A percentile compares a stretch with the other conserved stretches of the same genome.
Conservation (phyloP, 1,140 invertebrate species). For the Mactra quadrangularis region DNA sequence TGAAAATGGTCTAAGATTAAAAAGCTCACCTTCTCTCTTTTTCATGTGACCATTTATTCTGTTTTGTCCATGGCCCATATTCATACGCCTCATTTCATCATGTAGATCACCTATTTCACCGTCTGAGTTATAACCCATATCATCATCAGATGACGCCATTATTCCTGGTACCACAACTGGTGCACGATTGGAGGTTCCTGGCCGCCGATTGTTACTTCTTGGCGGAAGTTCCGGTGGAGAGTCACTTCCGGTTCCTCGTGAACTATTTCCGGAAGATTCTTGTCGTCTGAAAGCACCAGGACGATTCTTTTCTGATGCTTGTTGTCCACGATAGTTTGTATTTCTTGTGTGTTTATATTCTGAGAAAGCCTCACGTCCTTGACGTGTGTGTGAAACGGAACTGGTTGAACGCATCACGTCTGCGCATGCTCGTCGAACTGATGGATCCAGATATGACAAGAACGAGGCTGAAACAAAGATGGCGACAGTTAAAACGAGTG, state of each 20-base stretch:
- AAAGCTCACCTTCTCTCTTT: too few relatives aligned
- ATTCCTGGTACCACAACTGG: slow-evolving; percentile 48
- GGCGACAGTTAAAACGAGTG: too few relatives aligned
- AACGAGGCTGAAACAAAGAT: slow-evolving; percentile 47
- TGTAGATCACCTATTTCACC: slow-evolving; percentile 48
- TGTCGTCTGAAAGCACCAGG: neutral
- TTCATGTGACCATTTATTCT: too few relatives aligned
- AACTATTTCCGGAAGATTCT: neutral
- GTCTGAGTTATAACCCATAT: slow-evolving; percentile 49
- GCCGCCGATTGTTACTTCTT: neutral
- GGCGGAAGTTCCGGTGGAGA: slow-evolving; percentile 10
- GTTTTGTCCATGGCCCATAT: slow-evolving; percentile 1
- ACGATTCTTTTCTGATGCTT: neutral
- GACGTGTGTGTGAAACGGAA: neutral
- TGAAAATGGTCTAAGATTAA: too few relatives aligned
- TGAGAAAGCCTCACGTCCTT: slow-evolving; percentile 36
- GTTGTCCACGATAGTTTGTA: slow-evolving; percentile 52
- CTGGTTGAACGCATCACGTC: slow-evolving; percentile 52
- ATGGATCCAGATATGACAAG: slow-evolving; percentile 49
- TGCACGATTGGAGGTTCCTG: neutral
- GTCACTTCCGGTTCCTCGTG: neutral
- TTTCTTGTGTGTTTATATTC: slow-evolving; percentile 32
- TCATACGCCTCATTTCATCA: slow-evolving; percentile 53
- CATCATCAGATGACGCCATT: slow-evolving; percentile 38
- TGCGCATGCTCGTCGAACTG: slow-evolving; percentile 51